phyloP scores from a whole-genome alignment of 2,888 invertebrate species.

The Sipha maydis region DNA sequence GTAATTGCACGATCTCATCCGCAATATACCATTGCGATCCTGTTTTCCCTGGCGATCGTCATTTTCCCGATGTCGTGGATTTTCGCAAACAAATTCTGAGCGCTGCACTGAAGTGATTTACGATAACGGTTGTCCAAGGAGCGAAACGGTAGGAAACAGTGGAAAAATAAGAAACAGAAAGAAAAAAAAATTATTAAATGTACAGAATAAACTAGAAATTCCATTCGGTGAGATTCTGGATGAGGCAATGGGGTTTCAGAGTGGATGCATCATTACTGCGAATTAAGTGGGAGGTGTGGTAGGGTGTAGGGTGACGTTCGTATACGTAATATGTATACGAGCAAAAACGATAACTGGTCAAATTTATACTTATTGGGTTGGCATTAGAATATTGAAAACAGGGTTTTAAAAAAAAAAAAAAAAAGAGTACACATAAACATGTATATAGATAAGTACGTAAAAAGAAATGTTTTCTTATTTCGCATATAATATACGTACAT shows the following conservation, averaged over 20 bases:
- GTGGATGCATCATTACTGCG: neutral
- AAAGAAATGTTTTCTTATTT: neutral
- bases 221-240: neutral
- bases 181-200: too few relatives aligned
- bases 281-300: too few relatives aligned
- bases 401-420: neutral
- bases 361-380: constrained; percentile 52
- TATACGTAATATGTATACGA: neutral
- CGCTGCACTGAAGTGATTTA: neutral
- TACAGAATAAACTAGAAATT: constrained; percentile 7
- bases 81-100: neutral
- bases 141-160: neutral
- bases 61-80: neutral
- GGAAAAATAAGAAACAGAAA: too few relatives aligned
- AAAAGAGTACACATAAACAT: too few relatives aligned
- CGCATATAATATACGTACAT: neutral
- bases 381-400: constrained; percentile 45
- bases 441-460: neutral
- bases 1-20: too few relatives aligned
- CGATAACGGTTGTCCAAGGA: constrained; percentile 1
- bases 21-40: too few relatives aligned
- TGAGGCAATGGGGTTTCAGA: neutral
- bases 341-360: constrained; percentile 51
- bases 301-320: neutral
- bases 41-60: too few relatives aligned